Evolutionary conservation across 2,797 vertebrate genomes (phyloP).

Genomic region (Pipistrellus pipistrellus): DNA sequence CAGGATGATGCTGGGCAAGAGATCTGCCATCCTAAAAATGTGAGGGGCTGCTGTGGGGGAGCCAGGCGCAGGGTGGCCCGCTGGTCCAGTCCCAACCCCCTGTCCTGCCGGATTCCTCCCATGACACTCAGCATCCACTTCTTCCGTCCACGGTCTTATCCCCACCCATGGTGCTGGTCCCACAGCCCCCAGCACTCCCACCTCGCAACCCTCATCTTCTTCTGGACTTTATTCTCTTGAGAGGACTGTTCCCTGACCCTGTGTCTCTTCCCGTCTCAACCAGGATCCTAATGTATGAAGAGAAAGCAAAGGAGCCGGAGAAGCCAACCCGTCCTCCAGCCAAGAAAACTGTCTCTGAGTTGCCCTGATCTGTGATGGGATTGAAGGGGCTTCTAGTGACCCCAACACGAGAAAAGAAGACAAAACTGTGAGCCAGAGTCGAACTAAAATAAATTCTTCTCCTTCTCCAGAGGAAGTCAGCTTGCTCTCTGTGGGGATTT

Average conservation of each 20-base stretch:
- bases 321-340: conserved; percentile 86
- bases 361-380: conserved; percentile 84
- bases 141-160: not conserved
- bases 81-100: not conserved
- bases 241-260: not conserved
- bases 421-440: conserved; percentile 45
- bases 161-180: not conserved
- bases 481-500: not conserved
- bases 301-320: conserved; percentile 89
- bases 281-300: conserved; percentile 94
- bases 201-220: no score
- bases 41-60: conserved; percentile 89
- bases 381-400: not conserved
- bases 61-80: not conserved
- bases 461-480: not conserved
- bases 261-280: conserved; percentile 56
- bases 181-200: not conserved
- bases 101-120: not conserved
- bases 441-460: conserved; percentile 71
- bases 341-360: conserved; percentile 91
- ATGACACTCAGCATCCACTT: not conserved
- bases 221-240: not conserved
- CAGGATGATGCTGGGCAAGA: conserved; percentile 93
- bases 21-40: conserved; percentile 92
- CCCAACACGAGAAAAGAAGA: not conserved